Evolutionary conservation across 1,140 invertebrate genomes (phyloP).

Genomic region (Drosophila malerkotliana): DNA sequence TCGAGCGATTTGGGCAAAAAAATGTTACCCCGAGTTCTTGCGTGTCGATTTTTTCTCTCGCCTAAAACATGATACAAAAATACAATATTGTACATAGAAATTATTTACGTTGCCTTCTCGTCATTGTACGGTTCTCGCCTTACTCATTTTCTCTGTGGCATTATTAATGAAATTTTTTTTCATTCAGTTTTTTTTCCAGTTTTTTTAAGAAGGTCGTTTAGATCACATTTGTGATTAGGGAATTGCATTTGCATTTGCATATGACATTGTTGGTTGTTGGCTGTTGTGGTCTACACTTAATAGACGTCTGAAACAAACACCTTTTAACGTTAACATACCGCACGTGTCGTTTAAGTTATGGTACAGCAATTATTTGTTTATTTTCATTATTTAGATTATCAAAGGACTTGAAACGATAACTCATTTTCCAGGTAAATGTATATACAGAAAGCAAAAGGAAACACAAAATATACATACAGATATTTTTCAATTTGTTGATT

Average conservation of each 20-base stretch:
- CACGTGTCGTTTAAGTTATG: constrained; percentile 55
- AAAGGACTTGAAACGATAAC: constrained; percentile 55
- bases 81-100: constrained; percentile 51
- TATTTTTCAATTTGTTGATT: constrained; percentile 5
- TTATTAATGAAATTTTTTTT: constrained; percentile 1
- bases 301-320: constrained; percentile 64
- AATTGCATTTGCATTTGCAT: constrained; percentile 64
- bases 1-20: constrained; percentile 80
- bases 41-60: constrained; percentile 84
- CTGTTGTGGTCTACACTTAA: constrained; percentile 37
- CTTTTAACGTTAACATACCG: constrained; percentile 63
- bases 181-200: constrained; percentile 12
- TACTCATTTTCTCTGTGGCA: constrained; percentile 44
- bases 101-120: constrained; percentile 59
- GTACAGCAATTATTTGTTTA: constrained; percentile 55
- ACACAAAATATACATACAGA: neutral
- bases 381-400: constrained; percentile 52
- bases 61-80: constrained; percentile 57
- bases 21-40: constrained; percentile 83
- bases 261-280: constrained; percentile 51
- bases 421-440: constrained; percentile 39
- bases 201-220: constrained; percentile 67
- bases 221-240: constrained; percentile 70
- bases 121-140: constrained; percentile 31
- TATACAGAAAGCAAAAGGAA: constrained; percentile 51